Conservation (phyloP, 2,797 vertebrate genomes). For the Onychomys leucogaster region DNA sequence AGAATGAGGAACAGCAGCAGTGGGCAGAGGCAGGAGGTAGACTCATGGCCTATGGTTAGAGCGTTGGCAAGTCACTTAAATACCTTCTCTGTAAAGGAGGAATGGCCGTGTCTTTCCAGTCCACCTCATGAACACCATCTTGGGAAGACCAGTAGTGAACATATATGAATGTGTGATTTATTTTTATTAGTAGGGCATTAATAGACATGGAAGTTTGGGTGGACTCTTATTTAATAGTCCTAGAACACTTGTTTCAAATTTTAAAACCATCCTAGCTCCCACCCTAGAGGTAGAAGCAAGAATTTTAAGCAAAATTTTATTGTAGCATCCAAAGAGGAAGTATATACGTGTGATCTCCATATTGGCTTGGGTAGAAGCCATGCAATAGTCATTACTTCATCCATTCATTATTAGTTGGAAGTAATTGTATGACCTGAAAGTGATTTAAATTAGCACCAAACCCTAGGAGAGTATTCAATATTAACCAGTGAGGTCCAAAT, state of each 20-base stretch:
- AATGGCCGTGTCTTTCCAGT: not conserved
- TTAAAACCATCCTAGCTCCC: not conserved
- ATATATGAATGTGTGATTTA: not conserved
- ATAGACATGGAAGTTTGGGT: not conserved
- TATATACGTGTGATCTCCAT: not conserved
- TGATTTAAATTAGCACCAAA: conserved; percentile 23
- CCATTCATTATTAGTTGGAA: not conserved
- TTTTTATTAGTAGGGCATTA: not conserved
- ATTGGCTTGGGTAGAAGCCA: not conserved
- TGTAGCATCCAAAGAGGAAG: conserved; percentile 6
- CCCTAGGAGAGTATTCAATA: not conserved
- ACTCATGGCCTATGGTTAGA: not conserved
- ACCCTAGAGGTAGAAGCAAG: conserved; percentile 31
- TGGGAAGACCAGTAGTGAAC: conserved; percentile 8
- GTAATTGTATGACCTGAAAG: not conserved
- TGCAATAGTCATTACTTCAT: not conserved
- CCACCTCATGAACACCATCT: not conserved
- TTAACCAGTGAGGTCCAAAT: not conserved
- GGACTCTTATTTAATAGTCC: not conserved
- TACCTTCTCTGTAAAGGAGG: not conserved
- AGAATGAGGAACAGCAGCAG: not conserved
- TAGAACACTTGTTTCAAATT: conserved; percentile 35
- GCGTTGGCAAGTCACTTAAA: not conserved
- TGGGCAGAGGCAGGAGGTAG: not conserved
- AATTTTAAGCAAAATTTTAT: conserved; percentile 21